A percentile compares a stretch with the other conserved stretches of the same genome.
phyloP scores from a whole-genome alignment of 2,888 invertebrate genomes.

The Oligia strigilis region DNA sequence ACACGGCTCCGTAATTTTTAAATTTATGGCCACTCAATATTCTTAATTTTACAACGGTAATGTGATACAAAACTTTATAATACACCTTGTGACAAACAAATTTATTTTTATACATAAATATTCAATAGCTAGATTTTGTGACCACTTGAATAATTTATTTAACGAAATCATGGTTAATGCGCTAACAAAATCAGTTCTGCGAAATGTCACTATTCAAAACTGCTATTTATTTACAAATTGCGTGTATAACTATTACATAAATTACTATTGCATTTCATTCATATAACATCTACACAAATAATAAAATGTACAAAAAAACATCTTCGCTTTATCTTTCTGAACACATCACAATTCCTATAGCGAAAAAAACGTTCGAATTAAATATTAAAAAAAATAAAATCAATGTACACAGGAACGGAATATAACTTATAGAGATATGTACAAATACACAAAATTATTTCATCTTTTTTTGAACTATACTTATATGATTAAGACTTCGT shows the following conservation, averaged over 20 bases:
- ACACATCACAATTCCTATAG: constrained; percentile 89
- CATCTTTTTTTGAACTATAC: constrained; percentile 82
- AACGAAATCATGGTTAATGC: constrained; percentile 71
- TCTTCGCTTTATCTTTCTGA: constrained; percentile 81
- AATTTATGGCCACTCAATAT: constrained; percentile 88
- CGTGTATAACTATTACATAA: constrained; percentile 88
- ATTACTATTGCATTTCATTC: constrained; percentile 90
- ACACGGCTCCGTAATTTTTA: constrained; percentile 72
- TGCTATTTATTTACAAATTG: constrained; percentile 87
- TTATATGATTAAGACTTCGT: constrained; percentile 85
- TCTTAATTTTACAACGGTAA: constrained; percentile 86
- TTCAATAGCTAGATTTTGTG: constrained; percentile 75
- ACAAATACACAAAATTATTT: constrained; percentile 87
- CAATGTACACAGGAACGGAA: constrained; percentile 89
- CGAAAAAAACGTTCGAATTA: constrained; percentile 71
- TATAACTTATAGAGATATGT: constrained; percentile 88
- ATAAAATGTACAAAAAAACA: constrained; percentile 85
- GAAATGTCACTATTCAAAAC: constrained; percentile 75
- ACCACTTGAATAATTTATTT: constrained; percentile 72
- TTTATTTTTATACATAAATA: constrained; percentile 67
- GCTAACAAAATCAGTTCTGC: constrained; percentile 67
- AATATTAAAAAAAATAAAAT: constrained; percentile 74
- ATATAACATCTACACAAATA: constrained; percentile 86
- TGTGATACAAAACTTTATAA: constrained; percentile 80
- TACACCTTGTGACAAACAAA: constrained; percentile 75